These are phyloP conservation scores for Patella vulgata DNA, from an alignment of 1,140 invertebrate genomes.

Conservation along the genomic window DNA sequence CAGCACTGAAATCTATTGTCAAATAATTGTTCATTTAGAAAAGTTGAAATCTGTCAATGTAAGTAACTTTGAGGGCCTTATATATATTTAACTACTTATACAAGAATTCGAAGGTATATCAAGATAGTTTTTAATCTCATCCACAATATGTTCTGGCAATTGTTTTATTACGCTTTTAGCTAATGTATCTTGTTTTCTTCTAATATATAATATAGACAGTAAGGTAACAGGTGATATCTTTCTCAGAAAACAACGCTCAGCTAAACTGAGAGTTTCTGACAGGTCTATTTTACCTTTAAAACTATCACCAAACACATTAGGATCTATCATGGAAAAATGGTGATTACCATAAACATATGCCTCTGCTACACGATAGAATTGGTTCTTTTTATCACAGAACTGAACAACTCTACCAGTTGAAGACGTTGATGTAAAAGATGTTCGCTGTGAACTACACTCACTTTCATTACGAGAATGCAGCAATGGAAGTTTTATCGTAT, in stretches of 20 bases:
- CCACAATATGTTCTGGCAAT: constrained; percentile 21
- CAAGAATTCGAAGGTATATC: constrained; percentile 6
- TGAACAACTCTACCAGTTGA: constrained; percentile 11
- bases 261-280: constrained; percentile 32
- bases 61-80: too few relatives aligned
- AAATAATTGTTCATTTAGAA: too few relatives aligned
- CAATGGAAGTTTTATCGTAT: too few relatives aligned
- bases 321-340: not conserved
- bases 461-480: too few relatives aligned
- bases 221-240: constrained; percentile 45
- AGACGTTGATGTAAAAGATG: constrained; percentile 11
- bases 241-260: constrained; percentile 50
- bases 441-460: not conserved
- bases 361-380: constrained; percentile 11
- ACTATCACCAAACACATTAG: not conserved
- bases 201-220: constrained; percentile 39
- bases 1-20: too few relatives aligned
- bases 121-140: constrained; percentile 18
- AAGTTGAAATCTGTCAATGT: too few relatives aligned
- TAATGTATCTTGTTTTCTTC: constrained; percentile 39
- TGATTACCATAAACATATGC: constrained; percentile 2
- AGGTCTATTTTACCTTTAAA: constrained; percentile 4
- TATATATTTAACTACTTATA: too few relatives aligned
- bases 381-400: constrained; percentile 8
- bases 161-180: constrained; percentile 39